phyloP scores from a whole-genome alignment of 2,113 vertebrate species.

The Tiliqua scincoides region DNA sequence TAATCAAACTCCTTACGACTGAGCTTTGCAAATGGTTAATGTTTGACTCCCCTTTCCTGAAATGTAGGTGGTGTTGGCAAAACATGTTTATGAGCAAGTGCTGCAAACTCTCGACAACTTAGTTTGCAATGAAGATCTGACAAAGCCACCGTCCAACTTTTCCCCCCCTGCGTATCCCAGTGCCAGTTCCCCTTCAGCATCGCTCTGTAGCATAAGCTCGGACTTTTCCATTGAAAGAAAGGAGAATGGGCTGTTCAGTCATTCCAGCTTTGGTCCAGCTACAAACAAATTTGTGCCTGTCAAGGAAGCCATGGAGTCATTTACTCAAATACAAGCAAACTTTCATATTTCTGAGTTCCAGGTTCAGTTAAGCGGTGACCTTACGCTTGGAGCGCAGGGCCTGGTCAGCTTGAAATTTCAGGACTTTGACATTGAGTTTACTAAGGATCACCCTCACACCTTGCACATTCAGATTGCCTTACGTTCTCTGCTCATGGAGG shows the following conservation, averaged over 20 bases:
- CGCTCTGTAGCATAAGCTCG: slow-evolving; percentile 75
- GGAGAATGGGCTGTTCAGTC: slow-evolving; percentile 87
- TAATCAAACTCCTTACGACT: neutral
- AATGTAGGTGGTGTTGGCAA: slow-evolving; percentile 91
- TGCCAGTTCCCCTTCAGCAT: slow-evolving; percentile 80
- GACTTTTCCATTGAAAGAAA: slow-evolving; percentile 79
- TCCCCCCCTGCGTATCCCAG: slow-evolving; percentile 75
- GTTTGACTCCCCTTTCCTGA: slow-evolving; percentile 13
- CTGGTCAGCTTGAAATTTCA: slow-evolving; percentile 94
- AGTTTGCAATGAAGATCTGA: slow-evolving; percentile 87
- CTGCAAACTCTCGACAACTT: slow-evolving; percentile 95
- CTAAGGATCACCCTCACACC: slow-evolving; percentile 91
- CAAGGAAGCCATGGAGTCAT: slow-evolving; percentile 74
- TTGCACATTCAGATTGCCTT: slow-evolving; percentile 89
- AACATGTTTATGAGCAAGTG: slow-evolving; percentile 95
- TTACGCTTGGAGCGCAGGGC: slow-evolving; percentile 92
- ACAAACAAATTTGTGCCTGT: slow-evolving; percentile 74
- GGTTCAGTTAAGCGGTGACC: slow-evolving; percentile 91
- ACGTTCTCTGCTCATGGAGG: slow-evolving; percentile 95
- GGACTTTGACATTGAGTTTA: slow-evolving; percentile 93
- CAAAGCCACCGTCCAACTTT: slow-evolving; percentile 68
- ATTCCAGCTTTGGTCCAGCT: slow-evolving; percentile 78
- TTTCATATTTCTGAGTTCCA: slow-evolving; percentile 91
- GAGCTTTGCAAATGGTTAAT: neutral
- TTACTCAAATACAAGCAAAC: slow-evolving; percentile 91